Evolutionary conservation across 2,888 invertebrate species (phyloP).

Genomic region (Druceiella hillmani): DNA sequence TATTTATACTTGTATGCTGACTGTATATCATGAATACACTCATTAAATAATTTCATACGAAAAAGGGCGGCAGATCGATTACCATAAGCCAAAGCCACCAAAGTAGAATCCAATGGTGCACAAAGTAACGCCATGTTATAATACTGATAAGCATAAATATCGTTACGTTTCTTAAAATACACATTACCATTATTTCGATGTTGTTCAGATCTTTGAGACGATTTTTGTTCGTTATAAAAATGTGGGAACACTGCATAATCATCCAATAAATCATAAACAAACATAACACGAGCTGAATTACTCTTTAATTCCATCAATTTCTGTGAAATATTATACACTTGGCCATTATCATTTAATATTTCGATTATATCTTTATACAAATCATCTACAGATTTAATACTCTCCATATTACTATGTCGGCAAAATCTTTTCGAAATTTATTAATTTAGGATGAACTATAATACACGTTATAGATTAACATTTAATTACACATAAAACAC

Average conservation of each 20-base stretch:
- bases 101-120: conserved; percentile 54
- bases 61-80: conserved; percentile 74
- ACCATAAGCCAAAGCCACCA: conserved; percentile 60
- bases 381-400: conserved; percentile 38
- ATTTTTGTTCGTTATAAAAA: conserved; percentile 39
- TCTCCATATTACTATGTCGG: conserved; percentile 16
- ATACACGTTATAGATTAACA: conserved; percentile 90
- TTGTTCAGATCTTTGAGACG: conserved; percentile 42
- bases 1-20: conserved; percentile 55
- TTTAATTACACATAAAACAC: conserved; percentile 75
- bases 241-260: conserved; percentile 38
- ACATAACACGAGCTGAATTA: conserved; percentile 46
- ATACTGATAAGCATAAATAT: conserved; percentile 50
- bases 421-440: conserved; percentile 21
- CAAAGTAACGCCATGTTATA: conserved; percentile 61
- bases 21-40: conserved; percentile 64
- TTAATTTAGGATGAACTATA: conserved; percentile 94
- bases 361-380: conserved; percentile 33
- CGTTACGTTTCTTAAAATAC: conserved; percentile 43
- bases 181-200: conserved; percentile 57
- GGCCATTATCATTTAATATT: conserved; percentile 30
- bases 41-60: conserved; percentile 56
- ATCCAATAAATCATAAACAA: conserved; percentile 40
- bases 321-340: conserved; percentile 31
- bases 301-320: conserved; percentile 33